Percentiles rank a stretch among this genome's conserved stretches.
Conservation (phyloP, 2,113 vertebrate species). For the Plectropomus leopardus region DNA sequence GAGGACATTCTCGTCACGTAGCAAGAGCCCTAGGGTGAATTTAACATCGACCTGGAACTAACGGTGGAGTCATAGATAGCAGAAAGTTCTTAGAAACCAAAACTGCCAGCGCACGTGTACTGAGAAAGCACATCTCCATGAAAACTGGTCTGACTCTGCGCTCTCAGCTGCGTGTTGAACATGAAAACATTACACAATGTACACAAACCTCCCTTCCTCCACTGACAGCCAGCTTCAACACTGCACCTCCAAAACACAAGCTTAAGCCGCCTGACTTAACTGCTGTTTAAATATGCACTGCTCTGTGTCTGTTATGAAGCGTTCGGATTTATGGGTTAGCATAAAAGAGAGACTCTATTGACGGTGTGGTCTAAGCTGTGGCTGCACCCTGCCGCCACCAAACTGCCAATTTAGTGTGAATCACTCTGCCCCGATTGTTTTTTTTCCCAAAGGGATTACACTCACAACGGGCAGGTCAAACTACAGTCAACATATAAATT, state of each 20-base stretch:
- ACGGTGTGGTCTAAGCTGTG: conserved; percentile 46
- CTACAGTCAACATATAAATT: conserved; percentile 45
- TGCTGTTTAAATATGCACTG: conserved; percentile 38
- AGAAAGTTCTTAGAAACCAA: conserved; percentile 39
- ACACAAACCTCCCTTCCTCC: conserved; percentile 11
- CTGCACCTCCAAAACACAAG: conserved; percentile 44
- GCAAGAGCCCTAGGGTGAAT: conserved; percentile 11
- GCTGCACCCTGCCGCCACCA: conserved; percentile 35
- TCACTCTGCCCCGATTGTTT: conserved; percentile 50
- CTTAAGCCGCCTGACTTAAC: conserved; percentile 25
- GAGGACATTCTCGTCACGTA: conserved; percentile 8
- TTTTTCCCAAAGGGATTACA: conserved; percentile 41
- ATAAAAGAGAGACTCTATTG: conserved; percentile 25
- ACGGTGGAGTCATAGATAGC: conserved; percentile 14
- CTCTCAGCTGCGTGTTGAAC: conserved; percentile 59
- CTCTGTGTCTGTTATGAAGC: conserved; percentile 36
- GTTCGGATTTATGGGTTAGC: conserved; percentile 32
- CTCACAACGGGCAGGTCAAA: conserved; percentile 59
- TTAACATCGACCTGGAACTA: conserved; percentile 27
- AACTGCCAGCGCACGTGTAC: neutral
- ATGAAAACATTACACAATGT: conserved; percentile 69
- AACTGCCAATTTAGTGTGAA: conserved; percentile 60
- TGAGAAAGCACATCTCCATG: conserved; percentile 2
- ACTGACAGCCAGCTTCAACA: conserved; percentile 17
- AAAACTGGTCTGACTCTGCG: conserved; percentile 62